Evolutionary conservation across 2,797 vertebrate genomes (phyloP).

Genomic region (Enteromius argenteus): DNA sequence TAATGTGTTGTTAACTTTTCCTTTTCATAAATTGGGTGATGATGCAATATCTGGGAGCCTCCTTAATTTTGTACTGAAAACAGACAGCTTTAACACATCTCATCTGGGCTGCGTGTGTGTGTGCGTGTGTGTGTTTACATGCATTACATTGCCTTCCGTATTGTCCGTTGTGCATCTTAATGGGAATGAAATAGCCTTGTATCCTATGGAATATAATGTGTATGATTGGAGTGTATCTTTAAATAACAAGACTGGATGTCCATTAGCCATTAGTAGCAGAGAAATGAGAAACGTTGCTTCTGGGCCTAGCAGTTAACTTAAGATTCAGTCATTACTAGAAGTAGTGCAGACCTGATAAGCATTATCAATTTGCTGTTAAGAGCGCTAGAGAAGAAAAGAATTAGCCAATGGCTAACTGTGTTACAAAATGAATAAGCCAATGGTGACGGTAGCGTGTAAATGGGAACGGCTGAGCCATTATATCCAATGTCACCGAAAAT

Average conservation of each 20-base stretch:
- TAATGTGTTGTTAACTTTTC: conserved; percentile 28
- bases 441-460: conserved; percentile 37
- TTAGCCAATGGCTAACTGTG: conserved; percentile 30
- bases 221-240: conserved; percentile 12
- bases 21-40: conserved; percentile 40
- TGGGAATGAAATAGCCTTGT: conserved; percentile 10
- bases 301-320: conserved; percentile 30
- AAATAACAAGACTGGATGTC: conserved; percentile 6
- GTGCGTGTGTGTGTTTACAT: conserved; percentile 40
- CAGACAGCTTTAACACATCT: conserved; percentile 68
- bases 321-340: conserved; percentile 29
- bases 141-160: conserved; percentile 56
- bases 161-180: conserved; percentile 73
- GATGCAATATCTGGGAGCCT: conserved; percentile 45
- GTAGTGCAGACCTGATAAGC: conserved; percentile 32
- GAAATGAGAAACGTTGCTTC: conserved; percentile 28
- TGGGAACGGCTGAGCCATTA: conserved; percentile 39
- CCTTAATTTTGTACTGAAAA: conserved; percentile 64
- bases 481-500: conserved; percentile 30
- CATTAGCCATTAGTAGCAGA: conserved; percentile 8
- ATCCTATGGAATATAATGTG: conserved; percentile 1
- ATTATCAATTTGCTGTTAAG: conserved; percentile 25
- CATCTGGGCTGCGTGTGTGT: conserved; percentile 48
- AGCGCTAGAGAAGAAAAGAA: conserved; percentile 14
- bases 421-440: conserved; percentile 32